Evolutionary conservation across 2,113 vertebrate species (phyloP).

Genomic region (Chascanopsetta lugubris): DNA sequence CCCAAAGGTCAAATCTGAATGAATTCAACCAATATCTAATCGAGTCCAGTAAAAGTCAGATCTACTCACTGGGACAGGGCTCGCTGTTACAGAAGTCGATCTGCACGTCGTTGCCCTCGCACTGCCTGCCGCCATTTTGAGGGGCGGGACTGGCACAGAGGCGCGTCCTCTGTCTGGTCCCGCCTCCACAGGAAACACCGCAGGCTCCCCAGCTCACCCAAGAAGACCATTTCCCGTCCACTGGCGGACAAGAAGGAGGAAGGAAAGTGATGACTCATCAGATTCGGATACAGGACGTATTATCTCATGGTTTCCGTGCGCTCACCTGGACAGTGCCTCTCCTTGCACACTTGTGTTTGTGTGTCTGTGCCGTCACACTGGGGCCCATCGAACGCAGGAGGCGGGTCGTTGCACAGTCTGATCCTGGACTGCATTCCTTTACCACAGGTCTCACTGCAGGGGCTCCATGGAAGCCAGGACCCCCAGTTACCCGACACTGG

Average conservation of each 20-base stretch:
- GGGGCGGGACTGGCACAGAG: constrained; percentile 89
- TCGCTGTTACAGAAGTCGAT: constrained; percentile 94
- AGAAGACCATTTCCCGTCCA: constrained; percentile 91
- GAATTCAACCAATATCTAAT: too few relatives aligned
- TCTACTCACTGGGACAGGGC: constrained; percentile 88
- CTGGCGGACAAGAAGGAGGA: constrained; percentile 69
- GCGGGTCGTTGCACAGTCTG: constrained; percentile 88
- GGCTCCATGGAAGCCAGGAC: constrained; percentile 89
- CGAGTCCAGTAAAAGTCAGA: background rate
- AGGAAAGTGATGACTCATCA: background rate
- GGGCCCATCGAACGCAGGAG: constrained; percentile 85
- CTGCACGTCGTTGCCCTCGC: constrained; percentile 90
- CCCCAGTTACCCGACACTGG: constrained; percentile 91
- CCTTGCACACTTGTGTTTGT: constrained; percentile 90
- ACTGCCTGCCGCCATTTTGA: constrained; percentile 86
- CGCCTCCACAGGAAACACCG: constrained; percentile 91
- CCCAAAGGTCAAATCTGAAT: background rate
- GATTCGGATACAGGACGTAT: too few relatives aligned
- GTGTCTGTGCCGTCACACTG: constrained; percentile 85
- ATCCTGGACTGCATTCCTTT: constrained; percentile 87
- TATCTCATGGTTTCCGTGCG: background rate
- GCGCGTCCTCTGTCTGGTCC: constrained; percentile 87
- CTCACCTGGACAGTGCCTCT: constrained; percentile 89
- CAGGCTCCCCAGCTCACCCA: constrained; percentile 94
- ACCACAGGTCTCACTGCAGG: constrained; percentile 89